Base-by-base conservation (phyloP, 2,113 vertebrate genomes). In the Clarias magur region DNA sequence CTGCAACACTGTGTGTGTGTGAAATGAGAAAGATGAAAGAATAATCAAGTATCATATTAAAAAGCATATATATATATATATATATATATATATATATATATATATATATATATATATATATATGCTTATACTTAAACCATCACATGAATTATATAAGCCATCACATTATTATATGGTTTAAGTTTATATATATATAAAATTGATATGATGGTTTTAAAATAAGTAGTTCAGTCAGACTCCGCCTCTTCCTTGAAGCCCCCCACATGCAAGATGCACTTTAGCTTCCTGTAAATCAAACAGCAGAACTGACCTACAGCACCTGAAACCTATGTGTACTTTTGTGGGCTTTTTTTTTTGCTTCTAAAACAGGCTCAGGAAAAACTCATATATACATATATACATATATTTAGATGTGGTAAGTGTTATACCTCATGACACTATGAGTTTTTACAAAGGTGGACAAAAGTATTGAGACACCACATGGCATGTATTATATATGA, bases 221-320 rank as follows among this genome's bases (percentile, higher is more conserved):
- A 8, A 42, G 34, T 21, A 0, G 16, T 21, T n/a, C 42, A 25
- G 8, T 63, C 70, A 53, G 57, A 53, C 56, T 17, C 83, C 56
- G 48, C 80, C 70, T 2, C 23, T 15, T 76, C 34, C 70, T 42
- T 21, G 30, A 42, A 78, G 48, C 34, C 72, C 73, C 15, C 16
- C 17, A 54, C 21, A 56, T 56, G 25, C 15, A n/a, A 78, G 42
- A 7, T 30, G 17, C 42, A 48, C 42, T 48, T 48, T 3, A 63
- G 57, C 54, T 85, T 78, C 84, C 73, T 85, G 82, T 68, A 59
- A 67, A 68, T 23, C 16, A 30, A 9, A n/a, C 5, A 48, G 34
- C 25, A 53, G 15, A 25, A n/a, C 48, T 70, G 67, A 72, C 67
- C 82, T 16, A 13, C 0, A 67, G 65, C 67, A 23, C 11, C 25